Evolutionary conservation across 2,888 invertebrate species (phyloP).

Genomic region (Hydropsyche betteni): DNA sequence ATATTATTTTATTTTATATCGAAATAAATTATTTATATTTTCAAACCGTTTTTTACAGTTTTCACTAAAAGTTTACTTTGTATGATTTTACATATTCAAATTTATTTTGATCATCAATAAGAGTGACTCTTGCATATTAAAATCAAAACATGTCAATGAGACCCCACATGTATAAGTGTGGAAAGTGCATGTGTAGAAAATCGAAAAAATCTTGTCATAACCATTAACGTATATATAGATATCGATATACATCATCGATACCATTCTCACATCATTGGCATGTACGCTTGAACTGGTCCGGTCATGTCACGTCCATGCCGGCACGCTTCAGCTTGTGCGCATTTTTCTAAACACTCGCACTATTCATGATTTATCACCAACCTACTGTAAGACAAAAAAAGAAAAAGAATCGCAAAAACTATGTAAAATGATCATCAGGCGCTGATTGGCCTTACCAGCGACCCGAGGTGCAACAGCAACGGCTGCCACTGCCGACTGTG

Average conservation of each 20-base stretch:
- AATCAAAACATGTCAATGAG: slow-evolving; percentile 8
- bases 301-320: slow-evolving; percentile 14
- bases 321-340: slow-evolving; percentile 51
- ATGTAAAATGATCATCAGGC: slow-evolving; percentile 65
- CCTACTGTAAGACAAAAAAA: not conserved
- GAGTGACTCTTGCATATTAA: too few relatives aligned
- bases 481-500: slow-evolving; percentile 45
- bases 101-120: too few relatives aligned
- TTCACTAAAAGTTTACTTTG: too few relatives aligned
- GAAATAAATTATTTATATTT: too few relatives aligned
- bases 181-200: slow-evolving; percentile 26
- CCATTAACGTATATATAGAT: not conserved
- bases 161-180: slow-evolving; percentile 20
- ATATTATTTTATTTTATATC: not conserved
- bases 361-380: slow-evolving; percentile 40
- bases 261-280: slow-evolving; percentile 6
- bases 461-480: slow-evolving; percentile 64
- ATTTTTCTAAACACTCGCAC: slow-evolving; percentile 37
- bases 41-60: too few relatives aligned
- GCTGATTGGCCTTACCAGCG: slow-evolving; percentile 70
- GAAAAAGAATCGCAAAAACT: too few relatives aligned
- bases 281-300: slow-evolving; percentile 29
- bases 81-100: too few relatives aligned
- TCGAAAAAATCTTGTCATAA: slow-evolving; percentile 5
- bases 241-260: not conserved